These are phyloP conservation scores for Eira barbara DNA, from an alignment of 2,113 vertebrate species.

Conservation along the genomic window DNA sequence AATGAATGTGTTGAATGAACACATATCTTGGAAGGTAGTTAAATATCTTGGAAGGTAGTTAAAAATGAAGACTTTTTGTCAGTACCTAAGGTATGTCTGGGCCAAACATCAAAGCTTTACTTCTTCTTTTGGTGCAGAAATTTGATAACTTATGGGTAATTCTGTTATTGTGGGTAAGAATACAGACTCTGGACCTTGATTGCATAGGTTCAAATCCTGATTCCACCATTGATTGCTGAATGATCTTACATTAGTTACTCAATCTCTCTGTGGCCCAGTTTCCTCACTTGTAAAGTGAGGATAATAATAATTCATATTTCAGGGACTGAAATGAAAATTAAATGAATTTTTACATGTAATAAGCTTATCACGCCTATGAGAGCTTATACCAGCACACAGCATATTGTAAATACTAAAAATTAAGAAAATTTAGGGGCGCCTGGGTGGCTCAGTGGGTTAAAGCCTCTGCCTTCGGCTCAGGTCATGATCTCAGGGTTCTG, in stretches of 20 bases:
- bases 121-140: not conserved
- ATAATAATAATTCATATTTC: not conserved
- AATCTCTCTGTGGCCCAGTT: not conserved
- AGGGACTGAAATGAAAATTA: not conserved
- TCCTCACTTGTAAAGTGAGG: not conserved
- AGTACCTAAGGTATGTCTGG: not conserved
- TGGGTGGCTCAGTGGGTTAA: no score
- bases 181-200: not conserved
- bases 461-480: no score
- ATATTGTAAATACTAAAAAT: slow-evolving; percentile 33
- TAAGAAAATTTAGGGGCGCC: not conserved
- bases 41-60: not conserved
- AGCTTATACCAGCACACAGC: not conserved
- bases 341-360: not conserved
- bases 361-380: not conserved
- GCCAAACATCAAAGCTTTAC: not conserved
- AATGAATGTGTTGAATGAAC: not conserved
- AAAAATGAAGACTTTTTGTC: not conserved
- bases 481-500: no score
- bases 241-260: not conserved
- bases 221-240: not conserved
- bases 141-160: not conserved
- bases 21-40: not conserved
- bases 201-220: not conserved
- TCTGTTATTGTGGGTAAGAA: not conserved